Conservation (phyloP, 2,797 vertebrate genomes). For the Epinephelus awoara region DNA sequence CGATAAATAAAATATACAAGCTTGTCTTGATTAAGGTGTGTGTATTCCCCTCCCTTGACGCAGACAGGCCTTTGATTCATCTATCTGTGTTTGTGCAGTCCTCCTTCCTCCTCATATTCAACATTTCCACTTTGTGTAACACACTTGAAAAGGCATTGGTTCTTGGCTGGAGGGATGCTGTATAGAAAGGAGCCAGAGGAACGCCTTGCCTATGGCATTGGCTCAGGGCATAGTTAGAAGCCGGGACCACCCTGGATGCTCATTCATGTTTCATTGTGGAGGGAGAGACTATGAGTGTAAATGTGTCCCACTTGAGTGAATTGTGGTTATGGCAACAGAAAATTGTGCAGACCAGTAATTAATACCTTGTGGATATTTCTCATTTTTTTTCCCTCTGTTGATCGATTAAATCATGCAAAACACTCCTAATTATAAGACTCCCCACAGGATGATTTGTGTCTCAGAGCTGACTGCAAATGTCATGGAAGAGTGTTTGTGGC, state of each 20-base stretch:
- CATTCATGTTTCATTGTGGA: conserved; percentile 82
- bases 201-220: conserved; percentile 81
- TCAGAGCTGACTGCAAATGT: conserved; percentile 78
- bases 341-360: conserved; percentile 77
- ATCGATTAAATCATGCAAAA: conserved; percentile 86
- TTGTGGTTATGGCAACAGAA: conserved; percentile 64
- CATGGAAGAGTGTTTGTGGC: conserved; percentile 75
- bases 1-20: conserved; percentile 83
- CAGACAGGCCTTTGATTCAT: conserved; percentile 81
- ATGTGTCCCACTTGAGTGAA: conserved; percentile 76
- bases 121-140: conserved; percentile 84
- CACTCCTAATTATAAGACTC: conserved; percentile 81
- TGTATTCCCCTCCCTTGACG: conserved; percentile 77
- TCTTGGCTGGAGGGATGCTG: conserved; percentile 82
- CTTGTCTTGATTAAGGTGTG: conserved; percentile 85
- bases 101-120: conserved; percentile 78
- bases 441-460: conserved; percentile 70
- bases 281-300: conserved; percentile 55
- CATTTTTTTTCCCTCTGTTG: conserved; percentile 62
- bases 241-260: conserved; percentile 81
- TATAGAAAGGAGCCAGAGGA: conserved; percentile 75
- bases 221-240: conserved; percentile 79
- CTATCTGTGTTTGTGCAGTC: conserved; percentile 68
- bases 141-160: conserved; percentile 77
- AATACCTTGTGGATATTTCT: conserved; percentile 83